Evolutionary conservation across 2,797 vertebrate species (phyloP), one percentile per base, ranked within the genome.

Genomic region (Poecilia velifera): DNA sequence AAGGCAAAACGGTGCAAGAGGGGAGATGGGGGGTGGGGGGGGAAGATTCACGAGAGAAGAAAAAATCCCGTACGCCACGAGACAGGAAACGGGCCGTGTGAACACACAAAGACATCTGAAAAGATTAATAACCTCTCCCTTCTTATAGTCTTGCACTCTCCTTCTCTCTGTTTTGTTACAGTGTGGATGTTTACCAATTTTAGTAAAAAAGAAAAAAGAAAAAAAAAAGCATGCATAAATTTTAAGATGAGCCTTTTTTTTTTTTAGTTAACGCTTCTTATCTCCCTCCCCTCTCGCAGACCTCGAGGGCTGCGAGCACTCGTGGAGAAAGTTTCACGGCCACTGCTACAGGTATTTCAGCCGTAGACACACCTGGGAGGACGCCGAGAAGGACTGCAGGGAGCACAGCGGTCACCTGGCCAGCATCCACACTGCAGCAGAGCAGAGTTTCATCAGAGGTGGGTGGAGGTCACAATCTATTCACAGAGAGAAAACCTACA

Each of bases 301-400:
- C 94, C 98, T 97, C 0, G 97, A 98, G 90, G 97, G 97, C 87
- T 99, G 98, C 0, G 98, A 99, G 81, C 97, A 96, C 76, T 96
- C 95, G 28, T 99, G 98, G 98, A 97, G 96, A 91, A 99, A 99
- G 94, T 99, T 99, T 93, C 98, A 98, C 34, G 98, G 98, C 14
- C 97, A 98, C 92, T 99, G 98, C 90, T 99, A 98, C 93, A 96
- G 97, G 31, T 98, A 98, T 89, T 98, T 98, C 53, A 91, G 96
- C 9, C 97, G 96, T 80, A 95, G 98, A 59, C 97, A 97, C 85
- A 97, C 97, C 2, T 99, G 98, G 98, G 98, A 99, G 90, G 98
- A 99, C 0, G 97, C 97, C 0, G 98, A 99, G 90, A 96, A 97
- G 72, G 98, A 98, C 81, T 99, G 98, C 85, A 96, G 98, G 10